Evolutionary conservation across 2,888 invertebrate species (phyloP).

Genomic region (Limnephilus marmoratus): DNA sequence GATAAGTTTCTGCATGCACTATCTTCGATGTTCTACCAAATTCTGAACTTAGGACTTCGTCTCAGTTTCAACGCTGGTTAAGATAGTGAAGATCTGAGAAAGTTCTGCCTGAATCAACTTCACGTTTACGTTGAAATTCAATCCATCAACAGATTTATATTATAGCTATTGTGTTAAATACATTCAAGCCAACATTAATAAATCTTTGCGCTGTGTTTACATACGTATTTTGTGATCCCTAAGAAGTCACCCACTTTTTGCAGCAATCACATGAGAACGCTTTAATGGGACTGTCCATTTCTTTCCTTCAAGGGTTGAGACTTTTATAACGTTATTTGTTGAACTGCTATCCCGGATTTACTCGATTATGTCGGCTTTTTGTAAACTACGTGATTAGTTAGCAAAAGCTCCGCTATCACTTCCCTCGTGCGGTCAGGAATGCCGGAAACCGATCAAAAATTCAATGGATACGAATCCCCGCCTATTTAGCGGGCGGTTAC

Average conservation of each 20-base stretch:
- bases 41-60: not conserved
- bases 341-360: not conserved
- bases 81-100: not conserved
- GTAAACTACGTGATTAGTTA: not conserved
- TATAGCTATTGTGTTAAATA: no score
- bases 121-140: not conserved
- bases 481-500: not conserved
- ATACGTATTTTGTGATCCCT: not conserved
- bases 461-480: not conserved
- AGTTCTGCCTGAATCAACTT: not conserved
- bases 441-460: not conserved
- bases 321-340: not conserved
- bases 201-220: not conserved
- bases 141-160: no score
- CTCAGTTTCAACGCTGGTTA: not conserved
- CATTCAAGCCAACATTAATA: no score
- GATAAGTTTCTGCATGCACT: not conserved
- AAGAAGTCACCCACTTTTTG: not conserved
- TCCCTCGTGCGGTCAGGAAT: not conserved
- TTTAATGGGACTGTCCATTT: not conserved
- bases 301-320: not conserved
- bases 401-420: not conserved
- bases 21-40: not conserved
- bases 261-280: not conserved
- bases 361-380: not conserved